Evolutionary conservation across 2,797 vertebrate genomes (phyloP), one percentile per base, ranked within the genome.

Genomic region (Melanotaenia nigrans): DNA sequence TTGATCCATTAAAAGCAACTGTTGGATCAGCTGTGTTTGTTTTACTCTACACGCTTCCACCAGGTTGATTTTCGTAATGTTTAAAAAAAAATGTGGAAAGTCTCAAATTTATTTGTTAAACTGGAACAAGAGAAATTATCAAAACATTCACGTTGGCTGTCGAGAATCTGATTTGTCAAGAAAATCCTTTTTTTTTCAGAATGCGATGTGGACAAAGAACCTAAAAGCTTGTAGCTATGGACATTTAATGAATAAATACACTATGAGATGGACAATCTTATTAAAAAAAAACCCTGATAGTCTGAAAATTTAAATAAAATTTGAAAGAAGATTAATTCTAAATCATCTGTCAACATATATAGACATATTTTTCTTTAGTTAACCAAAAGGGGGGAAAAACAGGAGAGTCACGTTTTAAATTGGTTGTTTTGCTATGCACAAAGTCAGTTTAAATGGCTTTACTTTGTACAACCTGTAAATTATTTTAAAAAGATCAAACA

Each of bases 1-100:
- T 47, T 77, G 77, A 68, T 87, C 73, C 60, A 92, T 90, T 92
- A 93, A 94, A 94, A 88, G 68, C 35, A 92, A 87, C 64, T 86
- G 33, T 73, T 83, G 68, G 58, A 61, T 80, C 58, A 75, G 28
- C 33, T 74, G 51, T 79, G 65, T 78, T 74, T 76, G 45, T 68
- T 40, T 66, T 65, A n/a, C 45, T 67, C 4, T 58, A 5, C 73
- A 22, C 30, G 61, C 35, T 68, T 3, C 28, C 57, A 74, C 20
- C 8, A 20, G 35, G 18, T 28, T 1, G 0, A 10, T 28, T 40
- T 14, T 42, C 18, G 2, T 42, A 5, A 3, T 49, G 47, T 42
- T 36, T 36, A 28, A 12, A 32, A 6, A 49, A 49, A 1, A 36
- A 47, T 28, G 47, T 12, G 16, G 47, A 57, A 10, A 47, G 7